These are phyloP conservation scores for Hecatera dysodea DNA, from an alignment of 2,888 invertebrate genomes.

Conservation along the genomic window DNA sequence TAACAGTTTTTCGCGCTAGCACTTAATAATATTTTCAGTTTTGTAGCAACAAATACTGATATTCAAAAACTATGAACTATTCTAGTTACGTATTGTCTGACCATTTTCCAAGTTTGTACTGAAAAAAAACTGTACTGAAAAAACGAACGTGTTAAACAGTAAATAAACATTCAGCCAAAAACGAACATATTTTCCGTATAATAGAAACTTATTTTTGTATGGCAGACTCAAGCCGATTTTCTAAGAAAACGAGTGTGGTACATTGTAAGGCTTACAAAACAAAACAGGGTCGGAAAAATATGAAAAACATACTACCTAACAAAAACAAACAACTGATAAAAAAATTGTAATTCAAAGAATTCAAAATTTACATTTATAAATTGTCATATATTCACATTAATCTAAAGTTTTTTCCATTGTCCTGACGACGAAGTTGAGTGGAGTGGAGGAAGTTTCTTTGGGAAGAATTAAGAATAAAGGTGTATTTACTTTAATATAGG, in stretches of 20 bases:
- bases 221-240: conserved; percentile 20
- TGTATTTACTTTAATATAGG: neutral
- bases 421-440: neutral
- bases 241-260: conserved; percentile 12
- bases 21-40: neutral
- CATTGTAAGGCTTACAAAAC: conserved; percentile 2
- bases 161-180: conserved; percentile 29
- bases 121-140: neutral
- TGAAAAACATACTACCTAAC: neutral
- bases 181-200: conserved; percentile 19
- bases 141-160: neutral
- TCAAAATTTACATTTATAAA: neutral
- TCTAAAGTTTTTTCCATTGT: neutral
- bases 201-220: conserved; percentile 28
- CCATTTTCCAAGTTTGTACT: neutral
- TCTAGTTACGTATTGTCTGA: neutral
- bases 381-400: neutral
- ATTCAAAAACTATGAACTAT: neutral
- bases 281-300: neutral
- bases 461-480: neutral
- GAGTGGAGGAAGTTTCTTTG: neutral
- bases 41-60: neutral
- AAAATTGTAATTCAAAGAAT: too few species aligned
- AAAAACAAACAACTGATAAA: too few species aligned
- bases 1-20: neutral